A percentile compares a stretch with the other conserved stretches of the same genome.
These are phyloP conservation scores for Trissoscelio sp. DNA, from an alignment of 2,888 invertebrate species.

Conservation along the genomic window DNA sequence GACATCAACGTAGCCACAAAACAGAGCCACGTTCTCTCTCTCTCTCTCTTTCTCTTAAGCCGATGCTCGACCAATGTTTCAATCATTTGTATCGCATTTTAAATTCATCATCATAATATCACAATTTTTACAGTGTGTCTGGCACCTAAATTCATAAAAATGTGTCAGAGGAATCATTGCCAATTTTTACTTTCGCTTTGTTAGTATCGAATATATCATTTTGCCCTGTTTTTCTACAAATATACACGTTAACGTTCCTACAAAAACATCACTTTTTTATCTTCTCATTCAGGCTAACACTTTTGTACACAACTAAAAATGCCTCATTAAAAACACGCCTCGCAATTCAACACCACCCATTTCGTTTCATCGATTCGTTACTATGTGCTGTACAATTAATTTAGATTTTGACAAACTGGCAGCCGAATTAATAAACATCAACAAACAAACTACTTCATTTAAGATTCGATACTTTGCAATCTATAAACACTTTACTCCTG, in stretches of 20 bases:
- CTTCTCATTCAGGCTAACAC: conserved; percentile 49
- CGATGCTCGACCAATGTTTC: conserved; percentile 79
- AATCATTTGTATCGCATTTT: conserved; percentile 81
- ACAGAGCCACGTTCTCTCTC: conserved; percentile 81
- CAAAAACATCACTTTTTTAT: conserved; percentile 21
- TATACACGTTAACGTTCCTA: conserved; percentile 37
- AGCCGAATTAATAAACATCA: conserved; percentile 16
- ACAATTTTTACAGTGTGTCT: conserved; percentile 82
- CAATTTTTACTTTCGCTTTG: conserved; percentile 76
- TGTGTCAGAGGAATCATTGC: conserved; percentile 81
- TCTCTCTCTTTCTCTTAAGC: too few relatives aligned
- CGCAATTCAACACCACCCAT: conserved; percentile 58
- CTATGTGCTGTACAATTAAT: conserved; percentile 18
- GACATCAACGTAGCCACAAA: conserved; percentile 79
- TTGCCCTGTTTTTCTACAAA: conserved; percentile 55
- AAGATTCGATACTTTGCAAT: conserved; percentile 28
- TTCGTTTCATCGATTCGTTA: conserved; percentile 22
- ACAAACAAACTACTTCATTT: conserved; percentile 1
- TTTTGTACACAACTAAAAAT: conserved; percentile 43
- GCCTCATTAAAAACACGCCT: conserved; percentile 29
- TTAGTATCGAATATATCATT: conserved; percentile 72
- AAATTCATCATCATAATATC: conserved; percentile 82
- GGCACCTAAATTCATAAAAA: conserved; percentile 84
- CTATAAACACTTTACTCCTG: conserved; percentile 15
- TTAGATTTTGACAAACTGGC: conserved; percentile 38